Base-by-base conservation (phyloP, 2,113 vertebrate genomes). In the Dipodomys stephensi region DNA sequence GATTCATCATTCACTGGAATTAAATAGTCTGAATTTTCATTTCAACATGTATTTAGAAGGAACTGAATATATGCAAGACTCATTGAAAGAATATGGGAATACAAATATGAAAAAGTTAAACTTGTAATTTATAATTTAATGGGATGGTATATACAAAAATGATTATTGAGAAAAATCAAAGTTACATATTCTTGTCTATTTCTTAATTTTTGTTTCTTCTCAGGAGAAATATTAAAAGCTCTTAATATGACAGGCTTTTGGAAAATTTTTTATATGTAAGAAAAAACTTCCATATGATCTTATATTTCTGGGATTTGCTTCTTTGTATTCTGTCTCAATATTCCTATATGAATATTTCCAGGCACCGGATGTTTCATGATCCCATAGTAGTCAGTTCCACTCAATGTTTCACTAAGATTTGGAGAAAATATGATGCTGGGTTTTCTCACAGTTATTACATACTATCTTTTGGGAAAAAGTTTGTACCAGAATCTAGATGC, bases 1-100 rank as follows among this genome's bases (percentile, higher is more conserved):
- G 18, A 44, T 64, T 9, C 25, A 77, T 46, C 93, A 89, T 83
- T 77, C 7, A 83, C 20, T 95, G n/a, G 92, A 92, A 92, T 88
- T 64, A 74, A 90, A 53, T 62, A 2, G 9, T 82, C 39, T 65
- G 72, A 71, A 83, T 62, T 94, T 86, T 83, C 72, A 83, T 78
- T 60, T 19, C 1, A 68, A 72, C 49, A 49, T 67, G 53, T 12
- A 83, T 6, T 83, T 65, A 82, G 67, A 65, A 78, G 44, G 68
- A 82, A 64, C 4, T 44, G 25, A 82, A 81, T 74, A 67, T 25
- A 81, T 74, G 5, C 22, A 89, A 81, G 28, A 7, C 3, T 83
- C 62, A 64, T 6, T 80, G 13, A 86, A 28, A 32, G 19, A 65
- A 80, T 57, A 80, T 44, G 44, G 0, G 22, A 90, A 77, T 60